Evolutionary conservation across 2,888 invertebrate genomes (phyloP), one percentile per base, ranked within the genome.

Genomic region (Luperina nickerlii): DNA sequence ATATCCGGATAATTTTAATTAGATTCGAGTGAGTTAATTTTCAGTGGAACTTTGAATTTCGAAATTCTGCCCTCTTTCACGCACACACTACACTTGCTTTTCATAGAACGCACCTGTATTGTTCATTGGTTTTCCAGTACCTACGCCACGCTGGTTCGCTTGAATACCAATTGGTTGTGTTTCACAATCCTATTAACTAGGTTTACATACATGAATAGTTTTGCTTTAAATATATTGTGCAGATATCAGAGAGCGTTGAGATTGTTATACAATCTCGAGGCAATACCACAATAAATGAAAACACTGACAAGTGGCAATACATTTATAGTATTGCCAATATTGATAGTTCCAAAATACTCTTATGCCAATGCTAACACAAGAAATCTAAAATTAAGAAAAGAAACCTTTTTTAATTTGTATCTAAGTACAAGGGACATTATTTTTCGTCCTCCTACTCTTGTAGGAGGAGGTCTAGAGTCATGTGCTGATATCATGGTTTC

Each of bases 141-240:
- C 27, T 7, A 24, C 5, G 9, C 7, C 3, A 67, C n/a, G 27
- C 45, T 57, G 51, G 32, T 42, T 51, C 45, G 45, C 42, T 4
- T 81, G 68, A 67, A 83, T 83, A 68, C 68, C 32, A 69, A 82
- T 65, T 72, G 57, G 48, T n/a, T n/a, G 38, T 57, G 54, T 72
- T 72, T 51, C 48, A 42, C 38, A 65, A 69, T 32, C 38, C 57
- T 11, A 32, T n/a, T 67, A 51, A 82, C n/a, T 18, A 32, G 7
- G 32, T 81, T 82, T 81, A 70, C 57, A 76, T 76, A 27, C 27
- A 69, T 67, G 45, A 82, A 60, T 73, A 51, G 11, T 57, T 20
- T 66, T 60, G 57, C 27, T 62, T 27, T 57, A 24, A 79, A 71
- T 54, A 20, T 38, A 42, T 63, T 45, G 24, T 71, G 20, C 18